These are phyloP conservation scores for Nasonia longicornis DNA, from an alignment of 1,140 invertebrate genomes.

Conservation along the genomic window DNA sequence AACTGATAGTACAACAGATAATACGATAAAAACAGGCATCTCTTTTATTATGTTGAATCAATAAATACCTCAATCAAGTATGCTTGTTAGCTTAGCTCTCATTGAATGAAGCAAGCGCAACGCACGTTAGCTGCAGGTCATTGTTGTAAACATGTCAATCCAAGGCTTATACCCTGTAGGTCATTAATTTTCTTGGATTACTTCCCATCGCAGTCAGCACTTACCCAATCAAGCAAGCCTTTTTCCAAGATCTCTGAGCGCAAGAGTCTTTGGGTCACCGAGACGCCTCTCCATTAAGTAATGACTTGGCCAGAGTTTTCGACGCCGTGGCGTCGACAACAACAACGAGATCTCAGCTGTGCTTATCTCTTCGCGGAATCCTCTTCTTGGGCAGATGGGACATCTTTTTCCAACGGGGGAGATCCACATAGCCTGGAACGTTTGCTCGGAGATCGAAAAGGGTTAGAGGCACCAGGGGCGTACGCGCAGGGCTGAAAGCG, in stretches of 20 bases:
- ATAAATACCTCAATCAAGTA: too few species aligned
- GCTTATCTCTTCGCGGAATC: background rate
- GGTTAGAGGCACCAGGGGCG: background rate
- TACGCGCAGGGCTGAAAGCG: background rate
- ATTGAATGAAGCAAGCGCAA: too few species aligned
- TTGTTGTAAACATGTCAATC: background rate
- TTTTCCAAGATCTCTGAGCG: background rate
- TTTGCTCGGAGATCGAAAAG: background rate
- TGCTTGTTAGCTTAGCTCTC: too few species aligned
- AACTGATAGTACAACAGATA: too few species aligned
- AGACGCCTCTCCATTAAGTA: constrained; percentile 27
- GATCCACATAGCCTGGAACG: background rate
- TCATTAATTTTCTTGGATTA: background rate
- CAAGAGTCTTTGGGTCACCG: background rate
- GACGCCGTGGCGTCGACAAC: background rate
- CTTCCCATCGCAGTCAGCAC: background rate
- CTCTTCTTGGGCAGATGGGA: background rate
- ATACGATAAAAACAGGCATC: too few species aligned
- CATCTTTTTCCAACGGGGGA: background rate
- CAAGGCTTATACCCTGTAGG: too few species aligned
- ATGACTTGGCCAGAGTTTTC: constrained; percentile 21
- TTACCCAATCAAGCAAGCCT: background rate
- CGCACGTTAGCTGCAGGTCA: too few species aligned
- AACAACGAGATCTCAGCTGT: background rate
- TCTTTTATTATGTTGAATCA: too few species aligned